A percentile compares a stretch with the other conserved stretches of the same genome.
Evolutionary conservation across 2,888 invertebrate species (phyloP).

Genomic region (Pachliopta kotzebuea): DNA sequence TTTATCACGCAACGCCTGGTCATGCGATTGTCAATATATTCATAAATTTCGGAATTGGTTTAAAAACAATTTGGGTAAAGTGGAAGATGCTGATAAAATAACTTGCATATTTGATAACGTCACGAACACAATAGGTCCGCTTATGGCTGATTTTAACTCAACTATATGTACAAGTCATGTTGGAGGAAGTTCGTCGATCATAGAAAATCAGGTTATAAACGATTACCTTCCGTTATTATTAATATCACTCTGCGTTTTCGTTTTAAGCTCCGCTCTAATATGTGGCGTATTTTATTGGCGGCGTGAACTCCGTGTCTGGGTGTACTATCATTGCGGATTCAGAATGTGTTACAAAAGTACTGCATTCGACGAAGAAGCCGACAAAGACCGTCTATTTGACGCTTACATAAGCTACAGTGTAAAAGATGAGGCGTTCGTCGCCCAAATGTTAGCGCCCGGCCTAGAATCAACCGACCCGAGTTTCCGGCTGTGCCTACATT

Average conservation of each 20-base stretch:
- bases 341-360: constrained; percentile 92
- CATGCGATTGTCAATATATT: constrained; percentile 93
- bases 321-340: constrained; percentile 91
- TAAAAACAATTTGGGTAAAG: constrained; percentile 88
- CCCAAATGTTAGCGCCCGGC: constrained; percentile 92
- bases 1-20: constrained; percentile 92
- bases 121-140: constrained; percentile 85
- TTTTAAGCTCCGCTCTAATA: constrained; percentile 87
- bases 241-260: constrained; percentile 88
- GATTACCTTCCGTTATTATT: constrained; percentile 90
- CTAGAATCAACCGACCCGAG: constrained; percentile 90
- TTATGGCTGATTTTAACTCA: constrained; percentile 88
- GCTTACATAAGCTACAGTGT: constrained; percentile 97
- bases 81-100: constrained; percentile 88
- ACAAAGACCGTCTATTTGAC: constrained; percentile 94
- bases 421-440: constrained; percentile 95
- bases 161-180: constrained; percentile 88
- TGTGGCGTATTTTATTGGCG: constrained; percentile 91
- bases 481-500: constrained; percentile 94
- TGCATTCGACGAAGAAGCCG: constrained; percentile 89
- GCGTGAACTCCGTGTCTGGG: constrained; percentile 90
- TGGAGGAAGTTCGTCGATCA: constrained; percentile 86
- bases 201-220: constrained; percentile 88
- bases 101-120: constrained; percentile 88
- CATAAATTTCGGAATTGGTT: constrained; percentile 90